phyloP scores from a whole-genome alignment of 2,113 vertebrate species.

The Pristiophorus japonicus region DNA sequence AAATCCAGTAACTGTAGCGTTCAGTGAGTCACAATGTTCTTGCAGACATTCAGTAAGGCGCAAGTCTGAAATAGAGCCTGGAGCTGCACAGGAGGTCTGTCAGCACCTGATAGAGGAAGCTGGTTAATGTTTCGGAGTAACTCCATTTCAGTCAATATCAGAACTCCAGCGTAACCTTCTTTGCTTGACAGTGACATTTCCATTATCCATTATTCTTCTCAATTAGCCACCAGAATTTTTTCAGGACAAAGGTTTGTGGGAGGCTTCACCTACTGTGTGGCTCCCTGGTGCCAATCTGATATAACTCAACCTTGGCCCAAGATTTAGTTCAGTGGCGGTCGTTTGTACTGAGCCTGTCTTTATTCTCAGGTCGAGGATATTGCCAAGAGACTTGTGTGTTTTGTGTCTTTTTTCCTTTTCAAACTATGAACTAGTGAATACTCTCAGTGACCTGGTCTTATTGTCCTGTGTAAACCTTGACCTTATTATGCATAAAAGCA shows the following conservation, averaged over 20 bases:
- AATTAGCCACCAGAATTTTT: neutral
- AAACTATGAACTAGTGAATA: neutral
- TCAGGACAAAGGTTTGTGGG: neutral
- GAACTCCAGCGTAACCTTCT: neutral
- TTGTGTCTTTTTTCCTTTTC: neutral
- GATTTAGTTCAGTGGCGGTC: neutral
- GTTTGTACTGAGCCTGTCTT: neutral
- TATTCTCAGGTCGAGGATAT: neutral
- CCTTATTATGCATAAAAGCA: neutral
- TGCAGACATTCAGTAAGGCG: neutral
- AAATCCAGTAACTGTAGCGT: neutral
- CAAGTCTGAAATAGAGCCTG: neutral
- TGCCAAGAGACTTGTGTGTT: neutral
- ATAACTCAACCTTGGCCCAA: neutral
- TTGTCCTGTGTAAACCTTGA: neutral
- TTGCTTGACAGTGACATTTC: neutral
- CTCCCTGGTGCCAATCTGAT: neutral
- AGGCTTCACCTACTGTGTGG: too few relatives aligned
- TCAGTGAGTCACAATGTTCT: neutral
- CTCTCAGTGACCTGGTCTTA: neutral
- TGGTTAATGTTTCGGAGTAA: neutral
- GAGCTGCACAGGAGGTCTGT: neutral
- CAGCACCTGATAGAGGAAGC: neutral
- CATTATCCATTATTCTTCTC: neutral
- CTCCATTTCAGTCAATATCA: neutral